Evolutionary conservation across 2,797 vertebrate species (phyloP).

Genomic region (Yasuhikotakia modesta): DNA sequence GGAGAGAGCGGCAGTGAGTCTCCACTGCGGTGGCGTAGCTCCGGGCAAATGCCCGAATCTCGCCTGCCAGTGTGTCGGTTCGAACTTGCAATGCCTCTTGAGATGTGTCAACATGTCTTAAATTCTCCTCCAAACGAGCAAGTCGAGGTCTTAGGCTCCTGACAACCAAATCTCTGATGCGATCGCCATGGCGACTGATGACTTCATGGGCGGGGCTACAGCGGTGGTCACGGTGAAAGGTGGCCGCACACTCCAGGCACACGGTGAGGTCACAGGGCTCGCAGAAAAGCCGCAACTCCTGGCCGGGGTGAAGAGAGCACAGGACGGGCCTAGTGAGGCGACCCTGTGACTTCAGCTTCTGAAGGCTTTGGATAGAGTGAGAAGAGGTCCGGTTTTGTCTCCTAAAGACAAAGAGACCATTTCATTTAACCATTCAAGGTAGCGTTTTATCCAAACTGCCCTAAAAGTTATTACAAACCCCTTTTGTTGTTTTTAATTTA

Average conservation of each 20-base stretch:
- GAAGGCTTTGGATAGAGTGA: slow-evolving; percentile 77
- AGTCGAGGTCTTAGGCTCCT: slow-evolving; percentile 75
- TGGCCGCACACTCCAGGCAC: slow-evolving; percentile 83
- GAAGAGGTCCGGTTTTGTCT: slow-evolving; percentile 86
- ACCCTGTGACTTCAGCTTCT: slow-evolving; percentile 76
- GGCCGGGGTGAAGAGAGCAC: slow-evolving; percentile 81
- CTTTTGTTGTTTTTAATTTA: no score
- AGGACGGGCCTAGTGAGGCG: slow-evolving; percentile 76
- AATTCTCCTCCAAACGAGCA: slow-evolving; percentile 72
- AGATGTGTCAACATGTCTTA: slow-evolving; percentile 73
- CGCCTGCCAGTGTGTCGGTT: slow-evolving; percentile 68
- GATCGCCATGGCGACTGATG: slow-evolving; percentile 77
- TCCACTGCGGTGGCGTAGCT: slow-evolving; percentile 82
- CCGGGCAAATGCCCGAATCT: slow-evolving; percentile 78
- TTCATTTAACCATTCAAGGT: not conserved
- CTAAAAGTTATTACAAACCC: no score
- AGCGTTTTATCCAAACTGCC: no score
- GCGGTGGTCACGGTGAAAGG: slow-evolving; percentile 81
- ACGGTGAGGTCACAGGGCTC: slow-evolving; percentile 83
- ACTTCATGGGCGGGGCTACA: slow-evolving; percentile 73
- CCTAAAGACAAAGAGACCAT: slow-evolving; percentile 65
- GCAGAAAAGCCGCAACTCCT: slow-evolving; percentile 89
- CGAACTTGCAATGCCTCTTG: slow-evolving; percentile 68
- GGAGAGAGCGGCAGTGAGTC: slow-evolving; percentile 81
- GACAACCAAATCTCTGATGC: slow-evolving; percentile 78